A percentile compares a stretch with the other conserved stretches of the same genome.
Evolutionary conservation across 2,797 vertebrate species (phyloP).

Genomic region (Melanotaenia pygmaea): DNA sequence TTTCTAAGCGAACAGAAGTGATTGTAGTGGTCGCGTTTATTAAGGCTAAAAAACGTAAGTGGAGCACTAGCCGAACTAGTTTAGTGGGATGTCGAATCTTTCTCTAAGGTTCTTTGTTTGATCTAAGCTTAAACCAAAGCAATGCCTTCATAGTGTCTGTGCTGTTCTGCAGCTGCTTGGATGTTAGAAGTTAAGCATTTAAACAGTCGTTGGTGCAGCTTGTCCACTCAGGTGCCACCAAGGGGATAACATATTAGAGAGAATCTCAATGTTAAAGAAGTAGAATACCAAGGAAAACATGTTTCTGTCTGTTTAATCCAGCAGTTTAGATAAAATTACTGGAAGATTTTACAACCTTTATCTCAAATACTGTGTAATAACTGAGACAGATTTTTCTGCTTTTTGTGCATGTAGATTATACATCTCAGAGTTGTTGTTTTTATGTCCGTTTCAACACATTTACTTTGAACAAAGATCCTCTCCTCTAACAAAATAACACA

Average conservation of each 20-base stretch:
- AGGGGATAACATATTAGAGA: too few species aligned
- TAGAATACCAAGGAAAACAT: too few species aligned
- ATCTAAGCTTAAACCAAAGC: background rate
- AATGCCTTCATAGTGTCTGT: background rate
- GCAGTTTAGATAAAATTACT: background rate
- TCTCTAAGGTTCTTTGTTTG: background rate
- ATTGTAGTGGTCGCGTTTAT: background rate
- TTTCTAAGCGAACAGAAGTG: constrained; percentile 41
- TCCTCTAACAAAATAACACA: background rate
- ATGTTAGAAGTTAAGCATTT: background rate
- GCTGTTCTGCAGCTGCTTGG: background rate
- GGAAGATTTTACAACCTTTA: background rate
- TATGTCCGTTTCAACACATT: background rate
- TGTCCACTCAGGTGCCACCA: too few species aligned
- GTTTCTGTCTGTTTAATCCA: too few species aligned
- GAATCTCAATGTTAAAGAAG: too few species aligned
- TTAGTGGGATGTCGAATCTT: background rate
- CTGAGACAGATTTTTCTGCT: background rate
- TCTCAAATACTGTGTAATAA: too few species aligned
- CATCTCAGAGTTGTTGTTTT: background rate
- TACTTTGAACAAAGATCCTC: background rate
- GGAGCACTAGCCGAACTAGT: background rate
- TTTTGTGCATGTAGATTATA: background rate
- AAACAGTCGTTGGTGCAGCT: too few species aligned
- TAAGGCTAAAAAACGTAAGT: background rate